Base-by-base conservation (phyloP, 2,797 vertebrate species). In the Enteromius paludinosus region DNA sequence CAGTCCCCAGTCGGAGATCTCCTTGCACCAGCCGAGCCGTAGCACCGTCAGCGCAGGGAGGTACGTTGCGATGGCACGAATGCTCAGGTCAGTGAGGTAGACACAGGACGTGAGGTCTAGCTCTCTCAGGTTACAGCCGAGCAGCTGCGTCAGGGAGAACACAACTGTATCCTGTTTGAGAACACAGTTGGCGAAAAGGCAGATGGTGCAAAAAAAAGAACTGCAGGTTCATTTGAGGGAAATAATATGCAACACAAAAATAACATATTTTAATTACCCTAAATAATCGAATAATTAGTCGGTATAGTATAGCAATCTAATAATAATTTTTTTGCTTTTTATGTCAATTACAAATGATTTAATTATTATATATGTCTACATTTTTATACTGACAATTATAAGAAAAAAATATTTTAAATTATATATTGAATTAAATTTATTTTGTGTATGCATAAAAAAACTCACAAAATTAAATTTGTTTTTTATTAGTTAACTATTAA, bases 1-100 rank as follows among this genome's bases (percentile, higher is more conserved):
- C 83, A 97, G 91, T 6, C 96, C 96, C 94, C 95, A 95, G 87
- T 97, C 96, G 0, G 89, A 92, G 79, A 97, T 90, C 79, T 96
- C 92, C 79, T 94, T 96, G 84, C 96, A 97, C 93, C 94, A 94
- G 70, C 93, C 94, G 3, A 97, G 92, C 17, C 93, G 90, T 80
- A 97, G 88, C 17, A 95, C 89, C 2, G 87, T 87, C 87, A 95
- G 92, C 12, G 81, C 86, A 6, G 90, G 92, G 86, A 95, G 87
- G 89, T 92, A 91, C 38, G 91, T 92, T 81, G 92, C 79, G 9
- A 96, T 92, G 5, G 94, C 92, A 4, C 91, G 90, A 86, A 96
- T 43, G 0, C 94, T 96, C 78, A 87, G 70, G 84, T 96, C 94
- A 0, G 94, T 95, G 88, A 97, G 91, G 18, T 92, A 91, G 69